Evolutionary conservation across 2,113 vertebrate genomes (phyloP).

Genomic region (Gymnobelideus leadbeateri): DNA sequence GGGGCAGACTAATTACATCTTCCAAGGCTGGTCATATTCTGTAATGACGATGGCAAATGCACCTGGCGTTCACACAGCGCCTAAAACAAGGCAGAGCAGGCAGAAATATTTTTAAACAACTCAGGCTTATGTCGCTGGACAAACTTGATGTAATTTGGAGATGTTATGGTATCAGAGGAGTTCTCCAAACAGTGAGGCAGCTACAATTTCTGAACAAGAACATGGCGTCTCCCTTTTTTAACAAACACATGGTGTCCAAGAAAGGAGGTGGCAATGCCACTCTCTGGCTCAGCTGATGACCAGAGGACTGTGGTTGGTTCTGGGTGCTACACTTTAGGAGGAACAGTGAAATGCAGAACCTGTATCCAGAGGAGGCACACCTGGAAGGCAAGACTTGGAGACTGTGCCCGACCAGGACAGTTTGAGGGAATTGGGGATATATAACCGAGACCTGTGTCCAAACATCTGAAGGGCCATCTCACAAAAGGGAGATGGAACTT

Average conservation of each 20-base stretch:
- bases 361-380: too few relatives aligned
- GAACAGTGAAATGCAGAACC: not conserved
- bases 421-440: too few relatives aligned
- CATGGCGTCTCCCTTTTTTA: not conserved
- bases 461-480: too few relatives aligned
- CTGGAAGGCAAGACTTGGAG: not conserved
- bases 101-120: not conserved
- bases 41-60: not conserved
- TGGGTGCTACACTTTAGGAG: not conserved
- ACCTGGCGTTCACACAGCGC: not conserved
- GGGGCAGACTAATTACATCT: not conserved
- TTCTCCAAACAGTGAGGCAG: not conserved
- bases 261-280: not conserved
- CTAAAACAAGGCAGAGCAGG: not conserved
- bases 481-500: not conserved
- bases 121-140: not conserved
- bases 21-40: not conserved
- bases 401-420: too few relatives aligned
- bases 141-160: not conserved
- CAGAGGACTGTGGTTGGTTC: not conserved
- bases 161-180: not conserved
- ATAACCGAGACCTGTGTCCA: not conserved
- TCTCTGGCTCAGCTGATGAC: not conserved
- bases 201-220: not conserved
- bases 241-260: too few relatives aligned